Evolutionary conservation across 2,797 vertebrate species (phyloP).

Genomic region (Meda fulgida): DNA sequence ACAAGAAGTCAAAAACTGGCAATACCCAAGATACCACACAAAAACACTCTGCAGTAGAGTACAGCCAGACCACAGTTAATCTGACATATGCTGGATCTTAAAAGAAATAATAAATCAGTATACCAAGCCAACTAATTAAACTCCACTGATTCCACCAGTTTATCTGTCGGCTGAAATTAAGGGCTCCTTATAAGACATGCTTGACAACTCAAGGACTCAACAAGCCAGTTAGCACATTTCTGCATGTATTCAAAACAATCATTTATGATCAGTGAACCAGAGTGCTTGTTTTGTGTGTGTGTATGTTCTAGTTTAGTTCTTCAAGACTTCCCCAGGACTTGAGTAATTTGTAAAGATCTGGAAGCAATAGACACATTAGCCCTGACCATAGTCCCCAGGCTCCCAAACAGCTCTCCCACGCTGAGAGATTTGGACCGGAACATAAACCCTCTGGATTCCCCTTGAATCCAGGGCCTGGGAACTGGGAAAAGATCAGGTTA

Average conservation of each 20-base stretch:
- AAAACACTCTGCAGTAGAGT: neutral
- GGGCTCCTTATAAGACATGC: neutral
- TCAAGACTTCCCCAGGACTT: conserved; percentile 49
- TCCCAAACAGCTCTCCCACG: conserved; percentile 74
- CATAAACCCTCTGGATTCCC: conserved; percentile 59
- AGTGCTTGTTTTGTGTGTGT: conserved; percentile 64
- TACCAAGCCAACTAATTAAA: conserved; percentile 3
- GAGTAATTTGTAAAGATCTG: conserved; percentile 73
- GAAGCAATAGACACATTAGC: conserved; percentile 78
- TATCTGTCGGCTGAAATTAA: neutral
- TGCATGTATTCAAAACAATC: neutral
- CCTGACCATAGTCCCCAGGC: conserved; percentile 70
- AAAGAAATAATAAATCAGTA: neutral
- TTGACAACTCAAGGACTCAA: conserved; percentile 31
- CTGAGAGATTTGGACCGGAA: conserved; percentile 73
- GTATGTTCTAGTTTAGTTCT: conserved; percentile 51
- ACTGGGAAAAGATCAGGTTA: conserved; percentile 63
- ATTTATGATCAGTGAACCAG: neutral
- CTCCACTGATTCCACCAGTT: neutral
- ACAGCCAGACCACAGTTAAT: conserved; percentile 13
- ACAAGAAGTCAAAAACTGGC: conserved; percentile 20
- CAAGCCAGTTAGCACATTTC: neutral
- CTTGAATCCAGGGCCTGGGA: conserved; percentile 75
- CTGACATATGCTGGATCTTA: neutral
- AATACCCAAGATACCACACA: conserved; percentile 26